phyloP scores from a whole-genome alignment of 2,113 vertebrate genomes.

The Oreotrochilus melanogaster region DNA sequence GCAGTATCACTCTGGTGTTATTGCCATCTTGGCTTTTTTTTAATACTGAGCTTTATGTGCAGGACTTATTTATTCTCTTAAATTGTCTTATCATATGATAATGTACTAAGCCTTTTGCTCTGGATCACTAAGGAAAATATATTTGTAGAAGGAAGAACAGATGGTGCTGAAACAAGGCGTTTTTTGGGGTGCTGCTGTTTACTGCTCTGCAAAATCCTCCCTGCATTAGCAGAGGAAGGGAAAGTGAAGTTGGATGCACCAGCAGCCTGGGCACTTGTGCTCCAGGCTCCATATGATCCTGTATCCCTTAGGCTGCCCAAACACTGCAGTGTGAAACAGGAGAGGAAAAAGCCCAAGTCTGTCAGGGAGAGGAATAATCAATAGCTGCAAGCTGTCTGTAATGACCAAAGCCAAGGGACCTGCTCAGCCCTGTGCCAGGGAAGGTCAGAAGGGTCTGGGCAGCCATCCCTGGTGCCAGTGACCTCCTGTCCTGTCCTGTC shows the following conservation, averaged over 20 bases:
- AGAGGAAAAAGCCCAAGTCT: not conserved
- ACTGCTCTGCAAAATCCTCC: conserved; percentile 26
- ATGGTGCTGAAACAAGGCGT: not conserved
- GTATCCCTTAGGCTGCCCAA: not conserved
- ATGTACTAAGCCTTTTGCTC: not conserved
- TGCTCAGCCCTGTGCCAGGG: not conserved
- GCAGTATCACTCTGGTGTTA: not conserved
- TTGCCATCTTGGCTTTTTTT: not conserved
- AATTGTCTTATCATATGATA: not conserved
- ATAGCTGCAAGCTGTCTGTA: not conserved
- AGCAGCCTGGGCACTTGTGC: not conserved
- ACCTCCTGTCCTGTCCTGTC: too few relatives aligned
- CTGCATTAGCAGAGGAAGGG: not conserved
- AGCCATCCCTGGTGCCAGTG: not conserved
- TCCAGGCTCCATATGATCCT: not conserved
- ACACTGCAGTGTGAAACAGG: not conserved
- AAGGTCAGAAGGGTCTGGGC: not conserved
- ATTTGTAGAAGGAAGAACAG: conserved; percentile 51
- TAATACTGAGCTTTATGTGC: not conserved
- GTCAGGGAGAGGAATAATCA: not conserved
- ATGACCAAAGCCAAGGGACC: not conserved
- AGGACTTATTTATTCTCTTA: conserved; percentile 37
- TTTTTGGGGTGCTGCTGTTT: not conserved
- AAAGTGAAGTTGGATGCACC: not conserved
- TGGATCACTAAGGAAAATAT: conserved; percentile 11